phyloP scores from a whole-genome alignment of 1,140 invertebrate genomes.

The Diprion similis region DNA sequence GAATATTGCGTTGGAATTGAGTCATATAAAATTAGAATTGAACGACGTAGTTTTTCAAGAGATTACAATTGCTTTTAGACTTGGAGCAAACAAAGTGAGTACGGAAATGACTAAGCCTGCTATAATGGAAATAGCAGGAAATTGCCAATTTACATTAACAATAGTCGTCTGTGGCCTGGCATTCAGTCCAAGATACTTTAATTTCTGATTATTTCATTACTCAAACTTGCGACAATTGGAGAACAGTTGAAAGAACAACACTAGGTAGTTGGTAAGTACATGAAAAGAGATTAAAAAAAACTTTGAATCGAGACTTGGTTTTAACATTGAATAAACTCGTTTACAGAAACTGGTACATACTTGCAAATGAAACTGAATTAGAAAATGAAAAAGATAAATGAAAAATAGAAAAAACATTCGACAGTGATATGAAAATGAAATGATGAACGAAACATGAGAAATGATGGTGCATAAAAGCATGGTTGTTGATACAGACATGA shows the following conservation, averaged over 20 bases:
- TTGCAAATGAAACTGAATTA: slow-evolving; percentile 12
- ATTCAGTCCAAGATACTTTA: background rate
- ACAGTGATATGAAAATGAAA: slow-evolving; percentile 28
- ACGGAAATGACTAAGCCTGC: background rate
- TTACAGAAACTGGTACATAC: background rate
- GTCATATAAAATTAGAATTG: background rate
- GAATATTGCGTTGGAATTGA: background rate
- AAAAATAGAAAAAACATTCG: slow-evolving; percentile 27
- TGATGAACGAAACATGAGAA: slow-evolving; percentile 37
- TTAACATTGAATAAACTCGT: background rate
- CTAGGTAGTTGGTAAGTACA: no score
- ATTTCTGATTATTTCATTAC: no score
- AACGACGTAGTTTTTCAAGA: background rate
- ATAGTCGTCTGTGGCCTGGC: background rate
- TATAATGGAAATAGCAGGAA: slow-evolving; percentile 5
- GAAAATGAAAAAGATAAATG: slow-evolving; percentile 20
- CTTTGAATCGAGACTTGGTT: background rate
- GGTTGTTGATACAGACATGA: slow-evolving; percentile 63
- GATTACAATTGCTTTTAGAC: background rate
- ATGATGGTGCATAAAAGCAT: slow-evolving; percentile 59
- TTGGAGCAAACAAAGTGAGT: background rate
- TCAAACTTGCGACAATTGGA: no score
- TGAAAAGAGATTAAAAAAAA: no score
- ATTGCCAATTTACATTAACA: background rate
- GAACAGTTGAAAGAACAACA: no score